These are phyloP conservation scores for Porphyrio hochstetteri DNA, from an alignment of 2,113 vertebrate genomes.

Conservation along the genomic window DNA sequence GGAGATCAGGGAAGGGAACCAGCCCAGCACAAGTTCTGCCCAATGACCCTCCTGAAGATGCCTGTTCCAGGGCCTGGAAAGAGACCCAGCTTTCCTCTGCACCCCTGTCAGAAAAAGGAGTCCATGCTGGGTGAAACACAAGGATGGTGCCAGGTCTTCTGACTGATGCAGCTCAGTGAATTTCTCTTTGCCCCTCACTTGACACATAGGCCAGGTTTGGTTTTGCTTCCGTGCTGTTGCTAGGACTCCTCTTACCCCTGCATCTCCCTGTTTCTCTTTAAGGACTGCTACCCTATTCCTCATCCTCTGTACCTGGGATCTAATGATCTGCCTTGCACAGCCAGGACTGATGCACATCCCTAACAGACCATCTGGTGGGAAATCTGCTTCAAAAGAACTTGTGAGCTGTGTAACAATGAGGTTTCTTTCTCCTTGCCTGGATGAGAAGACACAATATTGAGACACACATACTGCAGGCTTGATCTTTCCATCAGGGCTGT, in stretches of 20 bases:
- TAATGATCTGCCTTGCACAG: neutral
- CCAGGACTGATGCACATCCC: neutral
- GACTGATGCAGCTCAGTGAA: neutral
- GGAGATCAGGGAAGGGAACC: neutral
- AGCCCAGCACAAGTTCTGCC: neutral
- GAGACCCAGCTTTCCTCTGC: neutral
- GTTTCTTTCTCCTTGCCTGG: neutral
- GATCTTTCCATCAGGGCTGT: neutral
- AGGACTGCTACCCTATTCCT: neutral
- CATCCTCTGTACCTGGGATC: neutral
- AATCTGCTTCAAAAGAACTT: neutral
- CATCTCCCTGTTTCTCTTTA: neutral
- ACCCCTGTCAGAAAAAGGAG: neutral
- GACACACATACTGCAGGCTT: neutral
- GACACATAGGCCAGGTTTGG: neutral
- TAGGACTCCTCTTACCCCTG: neutral
- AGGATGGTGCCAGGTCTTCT: neutral
- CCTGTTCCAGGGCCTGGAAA: neutral
- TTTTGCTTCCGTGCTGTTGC: neutral
- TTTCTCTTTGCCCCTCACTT: neutral
- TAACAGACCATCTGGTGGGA: neutral
- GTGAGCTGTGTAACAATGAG: neutral
- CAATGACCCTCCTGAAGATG: neutral
- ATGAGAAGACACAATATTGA: neutral
- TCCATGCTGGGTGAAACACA: neutral